These are phyloP conservation scores for Cirrhinus molitorella DNA, from an alignment of 2,797 vertebrate genomes.

Conservation along the genomic window DNA sequence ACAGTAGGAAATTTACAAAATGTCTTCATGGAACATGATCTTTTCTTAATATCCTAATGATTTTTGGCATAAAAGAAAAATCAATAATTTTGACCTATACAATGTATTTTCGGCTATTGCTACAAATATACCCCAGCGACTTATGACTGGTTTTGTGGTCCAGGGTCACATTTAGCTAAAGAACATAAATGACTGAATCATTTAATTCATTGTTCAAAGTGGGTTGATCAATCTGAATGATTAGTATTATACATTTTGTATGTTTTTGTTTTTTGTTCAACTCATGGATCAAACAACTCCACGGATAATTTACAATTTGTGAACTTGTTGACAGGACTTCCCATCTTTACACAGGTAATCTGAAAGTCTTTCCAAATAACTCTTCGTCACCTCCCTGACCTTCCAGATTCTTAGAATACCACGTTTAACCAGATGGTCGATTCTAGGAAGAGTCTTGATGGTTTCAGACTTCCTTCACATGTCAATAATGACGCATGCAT, in stretches of 20 bases:
- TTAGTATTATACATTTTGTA: too few relatives aligned
- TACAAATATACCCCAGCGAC: too few relatives aligned
- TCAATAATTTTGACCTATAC: too few relatives aligned
- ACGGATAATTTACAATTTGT: not conserved
- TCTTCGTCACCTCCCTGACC: slow-evolving; percentile 13
- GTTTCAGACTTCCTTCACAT: slow-evolving; percentile 22
- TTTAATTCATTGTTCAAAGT: not conserved
- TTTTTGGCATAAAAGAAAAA: too few relatives aligned
- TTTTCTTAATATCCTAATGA: too few relatives aligned
- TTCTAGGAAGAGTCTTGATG: slow-evolving; percentile 26
- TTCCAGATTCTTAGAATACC: slow-evolving; percentile 39
- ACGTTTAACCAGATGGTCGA: slow-evolving; percentile 3
- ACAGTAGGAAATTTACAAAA: too few relatives aligned
- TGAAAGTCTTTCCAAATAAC: not conserved
- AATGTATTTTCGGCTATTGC: too few relatives aligned
- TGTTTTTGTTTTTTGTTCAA: not conserved
- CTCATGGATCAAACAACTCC: not conserved
- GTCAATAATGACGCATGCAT: slow-evolving; percentile 22
- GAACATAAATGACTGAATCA: not conserved
- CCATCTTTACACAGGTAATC: slow-evolving; percentile 19
- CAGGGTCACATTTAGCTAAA: too few relatives aligned
- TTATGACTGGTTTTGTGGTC: too few relatives aligned
- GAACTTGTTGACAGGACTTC: not conserved
- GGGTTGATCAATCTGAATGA: not conserved
- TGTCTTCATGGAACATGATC: too few relatives aligned